Conservation (phyloP, 2,797 vertebrate genomes). For the Macroramphosus scolopax region DNA sequence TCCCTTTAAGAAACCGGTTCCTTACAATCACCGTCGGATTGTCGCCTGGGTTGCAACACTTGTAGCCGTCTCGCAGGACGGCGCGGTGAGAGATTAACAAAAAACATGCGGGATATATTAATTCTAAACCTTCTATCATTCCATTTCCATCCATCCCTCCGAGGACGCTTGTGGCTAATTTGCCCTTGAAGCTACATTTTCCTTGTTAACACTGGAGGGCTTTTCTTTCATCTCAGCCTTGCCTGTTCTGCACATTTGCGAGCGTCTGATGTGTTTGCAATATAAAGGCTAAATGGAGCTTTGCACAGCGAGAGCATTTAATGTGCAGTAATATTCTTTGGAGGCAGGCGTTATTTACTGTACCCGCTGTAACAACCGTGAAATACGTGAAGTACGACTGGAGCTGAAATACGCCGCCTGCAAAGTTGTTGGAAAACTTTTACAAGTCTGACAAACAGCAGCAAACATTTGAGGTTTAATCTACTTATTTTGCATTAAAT, state of each 20-base stretch:
- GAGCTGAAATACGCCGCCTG: no score
- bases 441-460: no score
- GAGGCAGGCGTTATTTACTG: conserved; percentile 17
- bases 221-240: conserved; percentile 71
- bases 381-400: no score
- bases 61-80: conserved; percentile 41
- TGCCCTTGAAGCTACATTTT: conserved; percentile 72
- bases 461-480: no score
- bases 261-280: conserved; percentile 52
- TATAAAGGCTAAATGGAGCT: conserved; percentile 57
- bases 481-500: no score
- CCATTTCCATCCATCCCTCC: conserved; percentile 58
- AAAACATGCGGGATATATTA: conserved; percentile 64
- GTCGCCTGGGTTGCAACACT: conserved; percentile 43
- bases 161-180: conserved; percentile 72
- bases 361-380: no score
- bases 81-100: conserved; percentile 53
- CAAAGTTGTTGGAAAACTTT: no score
- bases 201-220: conserved; percentile 68
- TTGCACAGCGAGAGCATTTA: conserved; percentile 38
- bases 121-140: conserved; percentile 62
- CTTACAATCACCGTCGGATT: conserved; percentile 43
- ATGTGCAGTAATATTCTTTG: conserved; percentile 26
- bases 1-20: conserved; percentile 35
- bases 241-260: conserved; percentile 55